These are phyloP conservation scores for Scaptomyza montana DNA, from an alignment of 1,140 invertebrate species.

Conservation along the genomic window DNA sequence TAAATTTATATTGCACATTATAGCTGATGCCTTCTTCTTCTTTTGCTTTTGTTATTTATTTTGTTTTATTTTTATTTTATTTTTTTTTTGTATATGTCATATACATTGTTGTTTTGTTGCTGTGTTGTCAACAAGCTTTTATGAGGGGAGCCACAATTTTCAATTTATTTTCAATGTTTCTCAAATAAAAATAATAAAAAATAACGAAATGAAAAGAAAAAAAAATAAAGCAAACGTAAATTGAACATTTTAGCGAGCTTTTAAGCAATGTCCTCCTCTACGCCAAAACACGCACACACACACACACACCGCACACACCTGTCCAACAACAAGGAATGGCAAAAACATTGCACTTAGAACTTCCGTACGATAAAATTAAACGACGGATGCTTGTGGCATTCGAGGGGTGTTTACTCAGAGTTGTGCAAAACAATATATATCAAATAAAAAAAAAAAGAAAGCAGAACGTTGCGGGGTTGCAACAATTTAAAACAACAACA, in stretches of 20 bases:
- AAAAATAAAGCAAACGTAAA: constrained; percentile 65
- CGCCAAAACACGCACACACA: constrained; percentile 19
- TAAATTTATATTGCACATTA: constrained; percentile 70
- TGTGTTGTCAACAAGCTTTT: constrained; percentile 68
- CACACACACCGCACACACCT: constrained; percentile 37
- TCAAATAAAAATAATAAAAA: constrained; percentile 26
- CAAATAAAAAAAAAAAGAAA: constrained; percentile 27
- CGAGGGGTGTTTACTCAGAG: neutral
- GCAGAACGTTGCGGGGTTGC: constrained; percentile 34
- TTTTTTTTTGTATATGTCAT: constrained; percentile 3
- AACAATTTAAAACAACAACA: constrained; percentile 20
- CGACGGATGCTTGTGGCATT: constrained; percentile 58
- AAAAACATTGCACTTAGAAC: constrained; percentile 74
- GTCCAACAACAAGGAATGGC: constrained; percentile 41
- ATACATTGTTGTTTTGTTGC: constrained; percentile 24
- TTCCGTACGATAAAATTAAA: constrained; percentile 81
- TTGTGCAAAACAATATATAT: constrained; percentile 73
- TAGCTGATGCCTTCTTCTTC: constrained; percentile 38
- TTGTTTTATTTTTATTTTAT: neutral
- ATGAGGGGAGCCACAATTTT: constrained; percentile 54
- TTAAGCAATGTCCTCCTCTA: constrained; percentile 62
- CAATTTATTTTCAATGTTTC: constrained; percentile 81
- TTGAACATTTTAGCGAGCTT: constrained; percentile 81
- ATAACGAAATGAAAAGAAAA: constrained; percentile 20
- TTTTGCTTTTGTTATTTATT: constrained; percentile 18